Evolutionary conservation across 2,113 vertebrate genomes (phyloP).

Genomic region (Anthoscopus minutus): DNA sequence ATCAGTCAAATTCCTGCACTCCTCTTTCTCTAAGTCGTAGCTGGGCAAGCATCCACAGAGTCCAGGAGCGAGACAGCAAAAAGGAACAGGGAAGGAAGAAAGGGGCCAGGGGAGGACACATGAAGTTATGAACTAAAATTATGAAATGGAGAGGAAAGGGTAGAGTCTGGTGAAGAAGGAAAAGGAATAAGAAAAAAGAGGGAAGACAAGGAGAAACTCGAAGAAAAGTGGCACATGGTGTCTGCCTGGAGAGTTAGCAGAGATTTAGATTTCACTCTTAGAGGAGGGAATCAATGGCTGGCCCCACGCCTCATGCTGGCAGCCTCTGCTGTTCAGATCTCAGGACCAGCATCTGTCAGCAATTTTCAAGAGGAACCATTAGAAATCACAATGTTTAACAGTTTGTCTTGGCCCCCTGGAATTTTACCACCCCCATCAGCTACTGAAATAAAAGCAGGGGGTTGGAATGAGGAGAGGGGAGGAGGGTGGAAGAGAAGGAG

Average conservation of each 20-base stretch:
- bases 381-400: conserved; percentile 63
- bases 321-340: conserved; percentile 47
- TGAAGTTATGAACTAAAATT: not conserved
- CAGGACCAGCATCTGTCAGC: conserved; percentile 72
- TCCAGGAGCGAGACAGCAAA: not conserved
- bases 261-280: conserved; percentile 43
- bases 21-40: not conserved
- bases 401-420: conserved; percentile 70
- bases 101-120: not conserved
- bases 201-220: not conserved
- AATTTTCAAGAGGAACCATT: conserved; percentile 62
- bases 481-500: not conserved
- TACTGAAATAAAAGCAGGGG: conserved; percentile 20
- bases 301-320: conserved; percentile 45
- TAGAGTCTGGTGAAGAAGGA: not conserved
- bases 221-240: not conserved
- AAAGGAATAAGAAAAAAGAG: not conserved
- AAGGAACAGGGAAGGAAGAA: not conserved
- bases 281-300: conserved; percentile 57
- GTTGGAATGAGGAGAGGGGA: not conserved
- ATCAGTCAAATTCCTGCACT: conserved; percentile 21
- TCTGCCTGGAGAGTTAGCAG: not conserved
- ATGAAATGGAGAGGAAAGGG: not conserved
- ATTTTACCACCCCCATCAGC: conserved; percentile 57
- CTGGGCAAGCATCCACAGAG: not conserved